phyloP scores from a whole-genome alignment of 2,113 vertebrate species.

The Charadrius vociferus region DNA sequence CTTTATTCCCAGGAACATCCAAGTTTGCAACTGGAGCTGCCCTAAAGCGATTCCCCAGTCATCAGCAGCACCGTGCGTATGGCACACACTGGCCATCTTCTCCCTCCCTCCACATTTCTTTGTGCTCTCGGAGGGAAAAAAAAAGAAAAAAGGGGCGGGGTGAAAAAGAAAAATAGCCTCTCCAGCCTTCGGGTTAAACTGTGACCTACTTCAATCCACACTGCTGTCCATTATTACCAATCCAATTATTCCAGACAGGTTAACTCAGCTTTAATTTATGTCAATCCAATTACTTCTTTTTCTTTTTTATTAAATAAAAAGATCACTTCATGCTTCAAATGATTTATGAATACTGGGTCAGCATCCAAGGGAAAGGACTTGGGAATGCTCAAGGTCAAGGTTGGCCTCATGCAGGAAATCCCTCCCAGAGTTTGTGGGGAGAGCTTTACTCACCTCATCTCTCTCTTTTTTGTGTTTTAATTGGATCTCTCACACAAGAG shows the following conservation, averaged over 20 bases:
- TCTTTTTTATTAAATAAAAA: slow-evolving; percentile 34
- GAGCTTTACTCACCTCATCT: slow-evolving; percentile 6
- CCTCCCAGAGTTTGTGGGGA: neutral
- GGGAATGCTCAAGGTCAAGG: slow-evolving; percentile 48
- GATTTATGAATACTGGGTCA: slow-evolving; percentile 47
- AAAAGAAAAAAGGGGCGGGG: fast-evolving
- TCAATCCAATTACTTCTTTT: slow-evolving; percentile 58
- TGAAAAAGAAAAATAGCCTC: neutral
- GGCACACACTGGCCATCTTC: neutral
- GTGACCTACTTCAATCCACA: slow-evolving; percentile 63
- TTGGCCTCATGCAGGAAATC: slow-evolving; percentile 6
- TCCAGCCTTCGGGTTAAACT: slow-evolving; percentile 55
- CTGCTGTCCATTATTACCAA: slow-evolving; percentile 63
- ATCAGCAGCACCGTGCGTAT: neutral
- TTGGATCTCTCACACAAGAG: slow-evolving; percentile 30
- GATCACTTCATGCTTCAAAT: slow-evolving; percentile 29
- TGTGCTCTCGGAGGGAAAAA: neutral
- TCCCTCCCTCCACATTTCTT: neutral
- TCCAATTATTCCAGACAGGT: slow-evolving; percentile 71
- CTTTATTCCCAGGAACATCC: neutral
- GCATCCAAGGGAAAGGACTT: slow-evolving; percentile 21
- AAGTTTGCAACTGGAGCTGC: neutral
- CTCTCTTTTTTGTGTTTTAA: neutral
- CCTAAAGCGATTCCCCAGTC: neutral
- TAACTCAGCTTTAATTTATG: slow-evolving; percentile 68